Conservation (phyloP, 2,888 invertebrate genomes). For the Coenonympha glycerion region DNA sequence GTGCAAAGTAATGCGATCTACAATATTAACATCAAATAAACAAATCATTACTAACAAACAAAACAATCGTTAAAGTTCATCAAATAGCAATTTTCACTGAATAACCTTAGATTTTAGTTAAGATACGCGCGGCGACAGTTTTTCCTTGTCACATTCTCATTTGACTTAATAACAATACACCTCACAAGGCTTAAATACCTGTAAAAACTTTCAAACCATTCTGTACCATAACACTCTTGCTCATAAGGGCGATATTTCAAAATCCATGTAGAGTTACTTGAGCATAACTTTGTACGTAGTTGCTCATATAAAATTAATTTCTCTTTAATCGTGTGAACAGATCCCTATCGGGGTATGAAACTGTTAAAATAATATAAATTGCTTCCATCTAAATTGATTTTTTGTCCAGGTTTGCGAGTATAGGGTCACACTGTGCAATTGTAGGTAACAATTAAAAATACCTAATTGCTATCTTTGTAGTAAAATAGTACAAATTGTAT, state of each 20-base stretch:
- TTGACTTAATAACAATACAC: slow-evolving; percentile 20
- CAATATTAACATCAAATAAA: slow-evolving; percentile 3
- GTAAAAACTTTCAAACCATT: neutral
- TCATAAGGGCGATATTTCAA: neutral
- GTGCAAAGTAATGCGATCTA: neutral
- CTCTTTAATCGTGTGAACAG: slow-evolving; percentile 43
- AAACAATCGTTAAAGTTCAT: slow-evolving; percentile 14
- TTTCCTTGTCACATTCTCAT: slow-evolving; percentile 22
- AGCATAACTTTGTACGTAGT: neutral
- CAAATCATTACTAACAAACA: slow-evolving; percentile 7
- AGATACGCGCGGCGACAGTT: slow-evolving; percentile 21
- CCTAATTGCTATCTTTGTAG: neutral
- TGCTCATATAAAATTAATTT: slow-evolving; percentile 34
- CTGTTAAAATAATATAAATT: slow-evolving; percentile 23
- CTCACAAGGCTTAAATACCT: slow-evolving; percentile 17
- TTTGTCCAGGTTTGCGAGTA: slow-evolving; percentile 1
- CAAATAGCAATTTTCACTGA: slow-evolving; percentile 22
- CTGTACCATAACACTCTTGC: neutral
- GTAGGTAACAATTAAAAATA: neutral
- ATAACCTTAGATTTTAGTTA: slow-evolving; percentile 19
- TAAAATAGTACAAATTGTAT: neutral
- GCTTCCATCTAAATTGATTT: slow-evolving; percentile 20
- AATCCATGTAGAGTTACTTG: neutral
- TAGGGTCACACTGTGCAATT: slow-evolving; percentile 1
- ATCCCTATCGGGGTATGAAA: slow-evolving; percentile 34